Evolutionary conservation across 2,113 vertebrate genomes (phyloP), one percentile per base, ranked within the genome.

Genomic region (Tonatia bakeri): DNA sequence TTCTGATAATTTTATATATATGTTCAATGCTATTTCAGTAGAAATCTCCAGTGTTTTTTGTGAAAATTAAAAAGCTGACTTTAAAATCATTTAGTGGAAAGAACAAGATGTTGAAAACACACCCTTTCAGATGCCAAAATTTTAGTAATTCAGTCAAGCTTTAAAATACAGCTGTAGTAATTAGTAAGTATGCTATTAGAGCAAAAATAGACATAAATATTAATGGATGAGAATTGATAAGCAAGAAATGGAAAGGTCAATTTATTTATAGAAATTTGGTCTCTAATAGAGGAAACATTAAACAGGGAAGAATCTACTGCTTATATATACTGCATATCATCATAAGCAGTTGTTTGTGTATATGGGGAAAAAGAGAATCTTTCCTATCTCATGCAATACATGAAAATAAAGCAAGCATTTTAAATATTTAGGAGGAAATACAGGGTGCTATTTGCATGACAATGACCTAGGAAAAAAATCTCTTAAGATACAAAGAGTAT

Each of bases 71-170:
- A 73, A 81, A 94, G 19, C 36, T 61, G 50, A 59, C 64, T 65
- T 95, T 73, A 73, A 88, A 91, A 75, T 89, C 9, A 76, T 75
- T 79, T 94, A 89, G 10, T 88, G 33, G 8, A 84, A 84, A 67
- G 7, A 94, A 65, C 3, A 70, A 89, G 31, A 70, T 64, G 8
- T 2, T 90, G 14, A 56, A 11, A 40, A 47, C 38, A 64, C 14
- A 59, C 3, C 20, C 14, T 47, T 33, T 3, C 17, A 76, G 45
- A 82, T 54, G 90, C 0, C 22, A 86, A 87, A n/a, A 75, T 54
- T 85, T 95, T 52, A 80, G 45, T 73, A 84, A 61, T 87, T 77
- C 94, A 47, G 13, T 85, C 45, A 67, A 64, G 1, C 50, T 85
- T 80, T 69, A 87, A 77, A 52, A 84, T 56, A 1, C 7, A 90